A percentile compares a stretch with the other conserved stretches of the same genome.
phyloP scores from a whole-genome alignment of 1,140 invertebrate genomes.

The Pararge aegeria region DNA sequence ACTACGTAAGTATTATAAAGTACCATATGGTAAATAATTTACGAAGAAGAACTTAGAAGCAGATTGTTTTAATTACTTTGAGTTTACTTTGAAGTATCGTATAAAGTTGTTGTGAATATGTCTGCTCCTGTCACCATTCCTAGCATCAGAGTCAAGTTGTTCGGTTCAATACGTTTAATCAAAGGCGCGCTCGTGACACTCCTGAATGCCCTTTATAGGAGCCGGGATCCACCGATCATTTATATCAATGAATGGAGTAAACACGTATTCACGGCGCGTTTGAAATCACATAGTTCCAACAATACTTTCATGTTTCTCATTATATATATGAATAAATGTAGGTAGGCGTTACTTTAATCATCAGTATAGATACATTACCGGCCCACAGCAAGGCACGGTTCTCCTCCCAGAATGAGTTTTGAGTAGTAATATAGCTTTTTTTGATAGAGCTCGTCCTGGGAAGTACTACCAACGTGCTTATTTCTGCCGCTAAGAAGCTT shows the following conservation, averaged over 20 bases:
- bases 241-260: constrained; percentile 10
- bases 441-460: no score
- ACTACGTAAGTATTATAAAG: no score
- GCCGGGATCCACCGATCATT: constrained; percentile 19
- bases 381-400: no score
- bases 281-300: not conserved
- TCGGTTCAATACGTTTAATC: constrained; percentile 25
- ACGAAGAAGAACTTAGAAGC: not conserved
- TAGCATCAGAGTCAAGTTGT: constrained; percentile 11
- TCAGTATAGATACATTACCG: no score
- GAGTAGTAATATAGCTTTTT: no score
- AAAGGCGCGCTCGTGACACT: constrained; percentile 20
- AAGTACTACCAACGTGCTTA: no score
- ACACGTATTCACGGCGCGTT: constrained; percentile 3
- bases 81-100: not conserved
- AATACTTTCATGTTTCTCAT: not conserved
- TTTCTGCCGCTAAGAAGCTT: no score
- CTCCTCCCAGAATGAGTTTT: no score
- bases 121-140: not conserved
- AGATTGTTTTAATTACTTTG: not conserved
- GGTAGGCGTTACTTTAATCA: no score
- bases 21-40: not conserved
- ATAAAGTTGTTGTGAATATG: constrained; percentile 11
- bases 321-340: no score
- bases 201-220: constrained; percentile 22